phyloP scores from a whole-genome alignment of 2,888 invertebrate species.

The Trichopoda pennipes region DNA sequence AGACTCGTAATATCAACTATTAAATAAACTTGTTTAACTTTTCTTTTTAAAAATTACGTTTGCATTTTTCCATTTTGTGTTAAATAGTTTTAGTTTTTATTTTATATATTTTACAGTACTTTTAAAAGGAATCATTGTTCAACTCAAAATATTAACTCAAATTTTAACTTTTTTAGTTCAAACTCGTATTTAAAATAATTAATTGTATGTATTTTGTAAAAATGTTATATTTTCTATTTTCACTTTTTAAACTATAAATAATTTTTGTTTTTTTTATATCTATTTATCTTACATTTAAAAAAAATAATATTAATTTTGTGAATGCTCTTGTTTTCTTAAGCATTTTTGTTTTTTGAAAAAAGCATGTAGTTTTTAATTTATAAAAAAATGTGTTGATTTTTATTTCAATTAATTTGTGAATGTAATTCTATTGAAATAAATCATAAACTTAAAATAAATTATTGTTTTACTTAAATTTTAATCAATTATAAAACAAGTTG shows the following conservation, averaged over 20 bases:
- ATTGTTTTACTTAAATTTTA: background rate
- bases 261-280: background rate
- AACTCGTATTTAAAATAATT: slow-evolving; percentile 15
- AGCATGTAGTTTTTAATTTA: slow-evolving; percentile 57
- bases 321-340: slow-evolving; percentile 23
- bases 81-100: slow-evolving; percentile 56
- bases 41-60: slow-evolving; percentile 41
- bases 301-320: slow-evolving; percentile 5
- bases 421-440: slow-evolving; percentile 56
- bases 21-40: slow-evolving; percentile 4
- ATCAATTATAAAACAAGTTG: background rate
- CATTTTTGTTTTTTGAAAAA: slow-evolving; percentile 21
- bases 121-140: slow-evolving; percentile 29
- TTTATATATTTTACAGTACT: slow-evolving; percentile 18
- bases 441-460: background rate
- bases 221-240: slow-evolving; percentile 8
- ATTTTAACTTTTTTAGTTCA: slow-evolving; percentile 2
- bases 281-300: slow-evolving; percentile 12
- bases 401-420: slow-evolving; percentile 48
- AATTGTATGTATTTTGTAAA: slow-evolving; percentile 40
- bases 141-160: slow-evolving; percentile 39
- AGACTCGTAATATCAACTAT: slow-evolving; percentile 35
- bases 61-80: slow-evolving; percentile 56
- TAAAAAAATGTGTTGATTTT: slow-evolving; percentile 52
- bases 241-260: background rate